Base-by-base conservation (phyloP, 1,140 invertebrate genomes). In the Eriocheir sinensis region DNA sequence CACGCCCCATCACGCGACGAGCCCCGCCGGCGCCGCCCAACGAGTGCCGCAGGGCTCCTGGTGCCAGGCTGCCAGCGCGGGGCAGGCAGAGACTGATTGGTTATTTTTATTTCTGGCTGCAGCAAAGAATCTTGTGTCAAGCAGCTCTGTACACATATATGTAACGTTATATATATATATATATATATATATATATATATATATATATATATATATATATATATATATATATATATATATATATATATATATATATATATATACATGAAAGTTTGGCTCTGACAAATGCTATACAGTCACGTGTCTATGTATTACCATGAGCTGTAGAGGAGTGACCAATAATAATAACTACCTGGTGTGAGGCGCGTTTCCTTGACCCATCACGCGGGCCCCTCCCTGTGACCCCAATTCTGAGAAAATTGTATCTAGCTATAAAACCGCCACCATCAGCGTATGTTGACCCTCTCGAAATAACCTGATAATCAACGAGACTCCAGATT, bases 151-250 rank as follows among this genome's bases (percentile, higher is more conserved):
- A 72, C 60, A 72, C 60, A 72, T 72, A 72, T 72, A 72, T 44
- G n/a, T 86, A 86, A 6, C 12, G 4, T 32, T 36, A 53, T 53
- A 91, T 72, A 72, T 12, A 91, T 53, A 53, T 48, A 30, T 48
- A 30, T 48, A 90, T 48, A 48, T 30, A 90, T 27, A 90, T 48
- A 48, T 48, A 53, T 30, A 48, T 44, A 90, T 48, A 90, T 48
- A 90, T 53, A 90, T 48, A 90, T 48, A 27, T 48, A 90, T 30
- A 90, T 48, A 48, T 90, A 90, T 27, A 48, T 30, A 90, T 90
- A 27, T 48, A 90, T 48, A 48, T 90, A 90, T 48, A 48, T 3
- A 48, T 90, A 90, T 48, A 53, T 48, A 48, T 48, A 90, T 48
- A 90, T 53, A 34, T 4, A 91, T 32, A 36, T 36, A 53, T n/a